Percentiles rank a stretch among this genome's conserved stretches.
phyloP scores from a whole-genome alignment of 2,888 invertebrate species.

The Eupelmus urozonus region DNA sequence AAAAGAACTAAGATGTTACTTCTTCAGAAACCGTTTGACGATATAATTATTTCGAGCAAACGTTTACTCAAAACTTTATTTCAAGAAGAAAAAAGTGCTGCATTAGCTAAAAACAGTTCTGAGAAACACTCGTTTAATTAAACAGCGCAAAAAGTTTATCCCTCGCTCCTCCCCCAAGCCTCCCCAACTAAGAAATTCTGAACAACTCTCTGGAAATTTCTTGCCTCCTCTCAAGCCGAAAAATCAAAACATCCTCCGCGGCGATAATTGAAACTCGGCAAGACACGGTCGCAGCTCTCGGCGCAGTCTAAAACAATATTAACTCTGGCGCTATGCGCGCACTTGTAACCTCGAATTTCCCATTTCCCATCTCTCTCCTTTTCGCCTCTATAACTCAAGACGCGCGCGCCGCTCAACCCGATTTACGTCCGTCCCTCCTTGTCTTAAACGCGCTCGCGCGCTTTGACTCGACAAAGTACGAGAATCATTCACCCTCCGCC shows the following conservation, averaged over 20 bases:
- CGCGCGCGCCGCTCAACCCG: background rate
- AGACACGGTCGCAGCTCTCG: background rate
- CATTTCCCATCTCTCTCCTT: background rate
- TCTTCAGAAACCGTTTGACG: no score
- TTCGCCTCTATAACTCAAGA: slow-evolving; percentile 8
- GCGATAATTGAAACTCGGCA: slow-evolving; percentile 30
- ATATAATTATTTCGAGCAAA: no score
- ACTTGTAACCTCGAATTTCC: background rate
- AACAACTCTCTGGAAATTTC: background rate
- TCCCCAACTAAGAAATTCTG: background rate
- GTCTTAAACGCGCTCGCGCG: background rate
- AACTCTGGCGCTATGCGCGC: background rate
- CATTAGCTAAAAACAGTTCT: no score
- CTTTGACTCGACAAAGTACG: background rate
- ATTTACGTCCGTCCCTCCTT: background rate
- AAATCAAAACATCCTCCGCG: slow-evolving; percentile 16
- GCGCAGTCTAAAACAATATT: slow-evolving; percentile 26
- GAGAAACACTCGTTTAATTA: no score
- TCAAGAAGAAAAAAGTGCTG: no score
- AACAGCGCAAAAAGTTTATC: background rate
- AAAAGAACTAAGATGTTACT: no score
- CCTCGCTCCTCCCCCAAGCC: background rate
- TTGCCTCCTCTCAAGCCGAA: background rate
- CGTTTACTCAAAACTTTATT: no score
- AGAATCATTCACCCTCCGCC: slow-evolving; percentile 16